These are phyloP conservation scores for Aleiodes leptofemur DNA, from an alignment of 2,888 invertebrate species.

Conservation along the genomic window DNA sequence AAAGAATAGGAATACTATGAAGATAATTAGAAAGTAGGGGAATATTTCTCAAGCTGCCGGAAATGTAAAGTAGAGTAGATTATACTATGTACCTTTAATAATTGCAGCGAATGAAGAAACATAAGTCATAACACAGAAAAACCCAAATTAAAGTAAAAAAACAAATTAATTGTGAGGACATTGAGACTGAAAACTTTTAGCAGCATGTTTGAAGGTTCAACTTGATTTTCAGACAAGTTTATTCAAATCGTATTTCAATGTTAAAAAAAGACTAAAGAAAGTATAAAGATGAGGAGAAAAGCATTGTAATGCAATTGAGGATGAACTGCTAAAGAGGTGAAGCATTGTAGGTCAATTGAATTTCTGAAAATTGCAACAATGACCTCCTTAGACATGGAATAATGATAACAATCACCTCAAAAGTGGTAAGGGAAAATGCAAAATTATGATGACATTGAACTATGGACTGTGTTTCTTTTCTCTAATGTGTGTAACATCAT, in stretches of 20 bases:
- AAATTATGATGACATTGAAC: background rate
- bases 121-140: conserved; percentile 1
- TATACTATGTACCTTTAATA: conserved; percentile 28
- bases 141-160: background rate
- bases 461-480: background rate
- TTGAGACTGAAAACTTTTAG: conserved; percentile 24
- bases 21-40: conserved; percentile 46
- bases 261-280: background rate
- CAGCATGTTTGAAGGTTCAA: conserved; percentile 41
- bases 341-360: conserved; percentile 15
- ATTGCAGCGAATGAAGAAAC: background rate
- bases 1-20: conserved; percentile 37
- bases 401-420: background rate
- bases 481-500: background rate
- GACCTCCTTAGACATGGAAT: background rate
- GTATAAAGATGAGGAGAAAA: conserved; percentile 17
- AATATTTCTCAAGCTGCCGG: conserved; percentile 34
- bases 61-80: conserved; percentile 19
- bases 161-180: conserved; percentile 31
- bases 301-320: conserved; percentile 8
- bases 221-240: conserved; percentile 43
- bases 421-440: background rate
- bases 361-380: conserved; percentile 7
- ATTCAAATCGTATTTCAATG: background rate
- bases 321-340: background rate